phyloP scores from a whole-genome alignment of 2,113 vertebrate genomes.

The Petrocephalus microphthalmus region DNA sequence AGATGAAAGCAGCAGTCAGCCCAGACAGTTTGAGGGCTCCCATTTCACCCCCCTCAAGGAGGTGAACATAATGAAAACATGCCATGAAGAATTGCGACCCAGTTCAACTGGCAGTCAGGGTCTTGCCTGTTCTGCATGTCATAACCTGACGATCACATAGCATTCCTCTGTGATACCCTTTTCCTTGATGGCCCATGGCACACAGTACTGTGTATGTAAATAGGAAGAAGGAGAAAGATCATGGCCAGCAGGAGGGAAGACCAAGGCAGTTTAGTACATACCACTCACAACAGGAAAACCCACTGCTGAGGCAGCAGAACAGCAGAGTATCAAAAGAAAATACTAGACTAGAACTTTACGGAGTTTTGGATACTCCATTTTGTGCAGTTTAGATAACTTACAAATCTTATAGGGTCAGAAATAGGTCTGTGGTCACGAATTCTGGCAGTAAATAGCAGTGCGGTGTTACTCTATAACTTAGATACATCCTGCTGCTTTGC shows the following conservation, averaged over 20 bases:
- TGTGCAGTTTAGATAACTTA: background rate
- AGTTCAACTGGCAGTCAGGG: background rate
- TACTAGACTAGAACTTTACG: background rate
- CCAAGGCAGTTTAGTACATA: background rate
- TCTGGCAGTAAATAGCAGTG: background rate
- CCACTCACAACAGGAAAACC: background rate
- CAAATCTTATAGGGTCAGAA: background rate
- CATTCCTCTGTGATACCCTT: background rate
- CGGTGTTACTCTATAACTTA: background rate
- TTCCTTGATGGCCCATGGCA: background rate
- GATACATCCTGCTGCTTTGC: background rate
- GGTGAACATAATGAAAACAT: background rate
- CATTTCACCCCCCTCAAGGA: background rate
- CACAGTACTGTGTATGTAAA: background rate
- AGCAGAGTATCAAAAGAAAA: background rate
- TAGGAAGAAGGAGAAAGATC: background rate
- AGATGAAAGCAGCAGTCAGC: background rate
- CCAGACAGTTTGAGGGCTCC: background rate
- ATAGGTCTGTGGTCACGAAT: background rate
- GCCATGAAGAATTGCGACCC: background rate
- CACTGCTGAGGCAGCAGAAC: background rate
- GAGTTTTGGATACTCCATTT: background rate
- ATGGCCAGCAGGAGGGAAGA: no score
- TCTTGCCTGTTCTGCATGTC: background rate
- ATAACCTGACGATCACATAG: background rate